Base-by-base conservation (phyloP, 2,888 invertebrate genomes). In the Drosophila stalkeri region DNA sequence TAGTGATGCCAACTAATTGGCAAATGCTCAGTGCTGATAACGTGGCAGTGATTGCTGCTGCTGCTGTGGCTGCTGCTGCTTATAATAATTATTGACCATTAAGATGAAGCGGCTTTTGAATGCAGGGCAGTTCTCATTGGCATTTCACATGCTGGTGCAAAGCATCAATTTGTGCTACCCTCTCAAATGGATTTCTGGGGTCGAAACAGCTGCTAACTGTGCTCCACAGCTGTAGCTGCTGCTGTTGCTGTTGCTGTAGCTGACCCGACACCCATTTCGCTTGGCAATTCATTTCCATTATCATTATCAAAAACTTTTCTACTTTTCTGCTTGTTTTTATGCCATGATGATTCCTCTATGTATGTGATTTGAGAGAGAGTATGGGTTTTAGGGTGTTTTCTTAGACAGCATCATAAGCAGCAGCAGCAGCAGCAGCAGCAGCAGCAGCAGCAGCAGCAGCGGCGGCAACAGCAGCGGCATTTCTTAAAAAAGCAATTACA, bases 401-500 rank as follows among this genome's bases (percentile, higher is more conserved):
- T 80, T 44, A 77, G 73, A 69, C 57, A 76, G 75, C 77, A 79
- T 73, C 73, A 83, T 80, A 69, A 79, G 71, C 62, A 75, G 46
- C 62, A 65, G 68, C 62, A 75, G 46, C 62, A 63, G 68, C 51
- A 64, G 31, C 14, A 56, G 57, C 56, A 49, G 54, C 62, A 75
- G 46, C 62, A 63, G 68, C 51, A 64, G 31, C 14, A 56, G 57
- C 56, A 49, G 54, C 39, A 37, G 12, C 27, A 57, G 72, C 64
- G 63, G 63, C 79, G 77, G 14, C 5, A 56, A 54, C 52, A 49
- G 49, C 35, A 56, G 73, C 60, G 72, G 66, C 84, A 79, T 86
- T 91, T 83, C 84, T 91, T 90, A 83, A 91, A 91, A 89, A 90
- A 91, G 90, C 87, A 91, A 91, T 91, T 91, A 91, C 90, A 89